phyloP scores from a whole-genome alignment of 1,140 invertebrate species.

The Diabrotica undecimpunctata region DNA sequence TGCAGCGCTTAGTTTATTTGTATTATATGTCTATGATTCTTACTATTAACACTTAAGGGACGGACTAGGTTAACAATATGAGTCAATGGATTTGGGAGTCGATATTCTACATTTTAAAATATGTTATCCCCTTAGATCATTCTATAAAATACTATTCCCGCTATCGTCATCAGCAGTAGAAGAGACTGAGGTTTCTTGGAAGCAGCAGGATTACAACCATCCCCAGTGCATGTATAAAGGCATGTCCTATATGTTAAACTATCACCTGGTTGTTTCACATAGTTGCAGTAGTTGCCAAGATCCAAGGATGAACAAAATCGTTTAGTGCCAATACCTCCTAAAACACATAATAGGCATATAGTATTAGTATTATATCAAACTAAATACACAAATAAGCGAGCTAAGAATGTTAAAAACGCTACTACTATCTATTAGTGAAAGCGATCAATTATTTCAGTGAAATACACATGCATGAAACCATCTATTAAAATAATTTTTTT shows the following conservation, averaged over 20 bases:
- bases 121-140: too few relatives aligned
- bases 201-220: constrained; percentile 77
- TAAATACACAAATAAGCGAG: background rate
- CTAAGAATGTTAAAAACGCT: background rate
- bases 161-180: constrained; percentile 5
- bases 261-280: constrained; percentile 84
- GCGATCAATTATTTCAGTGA: background rate
- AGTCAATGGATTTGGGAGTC: too few relatives aligned
- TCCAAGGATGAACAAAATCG: constrained; percentile 88
- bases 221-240: constrained; percentile 81
- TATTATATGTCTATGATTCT: too few relatives aligned
- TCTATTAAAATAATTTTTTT: background rate
- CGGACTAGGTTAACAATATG: too few relatives aligned
- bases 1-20: too few relatives aligned
- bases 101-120: too few relatives aligned
- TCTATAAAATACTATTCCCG: too few relatives aligned
- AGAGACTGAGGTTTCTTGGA: constrained; percentile 15
- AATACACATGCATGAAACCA: background rate
- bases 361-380: background rate
- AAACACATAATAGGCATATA: constrained; percentile 3
- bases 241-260: constrained; percentile 81
- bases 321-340: constrained; percentile 88
- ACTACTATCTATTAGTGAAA: background rate
- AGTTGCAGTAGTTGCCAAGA: constrained; percentile 91
- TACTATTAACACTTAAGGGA: too few relatives aligned